Evolutionary conservation across 2,888 invertebrate genomes (phyloP).

Genomic region (Cordilura impudica): DNA sequence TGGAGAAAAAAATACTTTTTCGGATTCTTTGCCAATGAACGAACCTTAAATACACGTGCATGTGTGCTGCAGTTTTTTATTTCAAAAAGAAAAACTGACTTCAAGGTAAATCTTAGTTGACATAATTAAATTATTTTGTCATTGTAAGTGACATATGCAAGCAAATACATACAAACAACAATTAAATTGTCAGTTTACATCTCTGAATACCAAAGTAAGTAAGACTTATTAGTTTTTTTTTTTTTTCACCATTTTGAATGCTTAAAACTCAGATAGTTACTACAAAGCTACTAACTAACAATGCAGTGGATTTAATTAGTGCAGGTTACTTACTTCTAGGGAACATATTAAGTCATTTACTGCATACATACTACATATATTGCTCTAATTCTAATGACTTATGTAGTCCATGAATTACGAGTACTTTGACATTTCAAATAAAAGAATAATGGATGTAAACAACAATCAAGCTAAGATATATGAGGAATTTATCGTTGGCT

Average conservation of each 20-base stretch:
- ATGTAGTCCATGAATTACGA: conserved; percentile 61
- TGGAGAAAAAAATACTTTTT: conserved; percentile 66
- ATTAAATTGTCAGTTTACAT: conserved; percentile 65
- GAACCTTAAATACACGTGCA: conserved; percentile 28
- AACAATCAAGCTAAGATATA: neutral
- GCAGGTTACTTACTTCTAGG: conserved; percentile 36
- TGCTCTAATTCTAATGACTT: conserved; percentile 60
- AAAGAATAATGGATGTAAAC: too few relatives aligned
- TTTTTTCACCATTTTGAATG: conserved; percentile 27
- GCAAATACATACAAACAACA: conserved; percentile 64
- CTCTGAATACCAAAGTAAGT: conserved; percentile 18
- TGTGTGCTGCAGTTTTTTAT: neutral
- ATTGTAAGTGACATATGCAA: conserved; percentile 66
- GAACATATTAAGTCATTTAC: conserved; percentile 42
- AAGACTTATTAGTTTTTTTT: conserved; percentile 52
- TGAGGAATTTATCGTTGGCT: too few relatives aligned
- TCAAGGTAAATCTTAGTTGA: conserved; percentile 75
- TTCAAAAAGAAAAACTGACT: conserved; percentile 60
- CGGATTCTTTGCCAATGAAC: conserved; percentile 43
- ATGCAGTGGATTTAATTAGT: conserved; percentile 32
- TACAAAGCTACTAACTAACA: conserved; percentile 16
- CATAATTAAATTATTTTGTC: conserved; percentile 76
- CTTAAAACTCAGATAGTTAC: conserved; percentile 15
- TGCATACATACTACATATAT: conserved; percentile 32
- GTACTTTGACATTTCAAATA: conserved; percentile 61